Conservation (phyloP, 2,888 invertebrate genomes). For the Eremobia ochroleuca region DNA sequence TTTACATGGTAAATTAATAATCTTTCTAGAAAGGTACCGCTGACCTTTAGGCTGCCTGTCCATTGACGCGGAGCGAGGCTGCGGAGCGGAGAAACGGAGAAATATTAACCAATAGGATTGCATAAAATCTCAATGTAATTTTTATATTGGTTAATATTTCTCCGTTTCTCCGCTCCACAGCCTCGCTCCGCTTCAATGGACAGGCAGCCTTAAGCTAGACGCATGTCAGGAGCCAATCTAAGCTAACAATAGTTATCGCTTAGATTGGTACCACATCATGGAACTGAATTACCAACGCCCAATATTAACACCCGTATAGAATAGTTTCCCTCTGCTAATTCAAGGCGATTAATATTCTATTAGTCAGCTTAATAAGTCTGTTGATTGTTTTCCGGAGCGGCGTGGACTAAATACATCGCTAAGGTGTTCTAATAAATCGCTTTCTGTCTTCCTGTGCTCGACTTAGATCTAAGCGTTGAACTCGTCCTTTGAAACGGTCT, state of each 20-base stretch:
- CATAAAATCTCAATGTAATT: no score
- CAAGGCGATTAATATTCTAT: slow-evolving; percentile 54
- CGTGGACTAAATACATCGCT: slow-evolving; percentile 5
- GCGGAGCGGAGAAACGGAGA: no score
- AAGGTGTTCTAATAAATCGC: not conserved
- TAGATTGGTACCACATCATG: slow-evolving; percentile 41
- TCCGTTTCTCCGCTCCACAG: no score
- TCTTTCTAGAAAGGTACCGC: not conserved
- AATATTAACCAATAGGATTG: no score
- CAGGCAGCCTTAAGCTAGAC: no score
- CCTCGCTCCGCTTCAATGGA: no score
- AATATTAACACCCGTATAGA: slow-evolving; percentile 25
- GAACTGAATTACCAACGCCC: slow-evolving; percentile 31
- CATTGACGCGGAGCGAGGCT: no score
- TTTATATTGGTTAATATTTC: no score
- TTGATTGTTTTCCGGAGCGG: slow-evolving; percentile 38
- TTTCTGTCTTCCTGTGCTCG: slow-evolving; percentile 3
- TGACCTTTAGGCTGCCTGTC: no score
- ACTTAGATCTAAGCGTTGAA: not conserved
- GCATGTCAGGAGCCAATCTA: slow-evolving; percentile 11
- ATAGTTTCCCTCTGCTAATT: slow-evolving; percentile 33
- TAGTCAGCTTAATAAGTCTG: slow-evolving; percentile 45
- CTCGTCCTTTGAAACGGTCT: not conserved
- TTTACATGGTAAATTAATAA: slow-evolving; percentile 6
- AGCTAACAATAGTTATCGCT: slow-evolving; percentile 19